Evolutionary conservation across 2,113 vertebrate genomes (phyloP).

Genomic region (Crotalus helleri): DNA sequence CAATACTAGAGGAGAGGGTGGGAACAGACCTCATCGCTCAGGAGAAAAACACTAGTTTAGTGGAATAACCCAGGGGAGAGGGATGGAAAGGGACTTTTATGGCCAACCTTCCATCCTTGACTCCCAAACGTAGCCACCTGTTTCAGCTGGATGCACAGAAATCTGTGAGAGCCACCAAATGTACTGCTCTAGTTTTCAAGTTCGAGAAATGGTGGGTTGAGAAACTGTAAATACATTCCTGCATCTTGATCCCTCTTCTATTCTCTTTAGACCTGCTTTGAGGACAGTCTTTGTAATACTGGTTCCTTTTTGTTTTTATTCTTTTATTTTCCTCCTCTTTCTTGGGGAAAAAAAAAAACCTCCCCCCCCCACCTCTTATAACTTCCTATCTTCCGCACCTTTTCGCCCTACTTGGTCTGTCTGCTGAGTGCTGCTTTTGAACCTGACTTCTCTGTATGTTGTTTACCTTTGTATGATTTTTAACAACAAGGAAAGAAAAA

Average conservation of each 20-base stretch:
- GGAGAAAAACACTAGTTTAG: background rate
- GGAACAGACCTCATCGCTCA: background rate
- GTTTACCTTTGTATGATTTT: constrained; percentile 67
- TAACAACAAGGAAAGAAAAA: constrained; percentile 21
- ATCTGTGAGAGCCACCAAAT: background rate
- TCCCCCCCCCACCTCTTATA: background rate
- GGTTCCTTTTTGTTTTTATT: background rate
- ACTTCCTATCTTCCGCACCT: background rate
- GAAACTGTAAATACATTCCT: constrained; percentile 51
- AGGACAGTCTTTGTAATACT: constrained; percentile 33
- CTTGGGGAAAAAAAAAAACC: background rate
- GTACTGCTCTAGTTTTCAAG: background rate
- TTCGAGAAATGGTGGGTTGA: background rate
- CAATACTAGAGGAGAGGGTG: background rate
- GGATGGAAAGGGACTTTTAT: background rate
- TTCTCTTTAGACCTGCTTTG: constrained; percentile 38
- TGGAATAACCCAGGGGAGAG: background rate
- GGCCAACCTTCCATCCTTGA: background rate
- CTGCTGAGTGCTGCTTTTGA: constrained; percentile 36
- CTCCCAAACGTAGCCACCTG: background rate
- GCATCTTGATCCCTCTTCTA: constrained; percentile 6
- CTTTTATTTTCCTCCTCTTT: background rate
- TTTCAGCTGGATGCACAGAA: background rate
- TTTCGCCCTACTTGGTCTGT: constrained; percentile 24
- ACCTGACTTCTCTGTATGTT: constrained; percentile 48